Percentiles rank a stretch among this genome's conserved stretches.
phyloP scores from a whole-genome alignment of 2,797 vertebrate genomes.

The Choloepus didactylus region DNA sequence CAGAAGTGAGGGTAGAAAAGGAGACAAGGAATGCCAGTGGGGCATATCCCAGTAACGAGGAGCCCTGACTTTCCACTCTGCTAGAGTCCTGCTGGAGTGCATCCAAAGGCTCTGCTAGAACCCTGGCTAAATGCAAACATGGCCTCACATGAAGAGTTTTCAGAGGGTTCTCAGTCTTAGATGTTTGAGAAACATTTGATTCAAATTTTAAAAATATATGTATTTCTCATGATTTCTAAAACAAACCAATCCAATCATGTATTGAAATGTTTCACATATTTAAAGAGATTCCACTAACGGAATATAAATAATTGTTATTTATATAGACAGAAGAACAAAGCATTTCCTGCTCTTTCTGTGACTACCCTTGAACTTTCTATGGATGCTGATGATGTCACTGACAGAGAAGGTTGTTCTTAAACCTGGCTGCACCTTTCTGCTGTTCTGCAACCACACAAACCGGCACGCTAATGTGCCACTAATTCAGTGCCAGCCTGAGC shows the following conservation, averaged over 20 bases:
- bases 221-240: background rate
- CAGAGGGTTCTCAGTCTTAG: background rate
- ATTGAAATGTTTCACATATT: background rate
- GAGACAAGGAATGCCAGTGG: background rate
- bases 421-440: background rate
- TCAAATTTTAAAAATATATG: background rate
- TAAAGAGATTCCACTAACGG: background rate
- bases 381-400: background rate
- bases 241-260: background rate
- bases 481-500: too few relatives aligned
- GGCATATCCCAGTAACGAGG: background rate
- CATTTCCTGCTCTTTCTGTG: background rate
- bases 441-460: fast-evolving
- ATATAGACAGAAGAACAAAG: background rate
- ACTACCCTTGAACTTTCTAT: background rate
- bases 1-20: background rate
- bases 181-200: background rate
- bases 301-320: too few relatives aligned
- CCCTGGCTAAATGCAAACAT: background rate
- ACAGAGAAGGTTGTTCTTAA: background rate
- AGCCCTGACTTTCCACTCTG: background rate
- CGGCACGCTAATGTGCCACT: fast-evolving
- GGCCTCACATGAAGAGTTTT: background rate
- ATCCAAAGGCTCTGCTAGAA: too few relatives aligned
- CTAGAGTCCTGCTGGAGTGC: background rate